Conservation (phyloP, 2,888 invertebrate genomes). For the Hirtodrosophila cameraria region DNA sequence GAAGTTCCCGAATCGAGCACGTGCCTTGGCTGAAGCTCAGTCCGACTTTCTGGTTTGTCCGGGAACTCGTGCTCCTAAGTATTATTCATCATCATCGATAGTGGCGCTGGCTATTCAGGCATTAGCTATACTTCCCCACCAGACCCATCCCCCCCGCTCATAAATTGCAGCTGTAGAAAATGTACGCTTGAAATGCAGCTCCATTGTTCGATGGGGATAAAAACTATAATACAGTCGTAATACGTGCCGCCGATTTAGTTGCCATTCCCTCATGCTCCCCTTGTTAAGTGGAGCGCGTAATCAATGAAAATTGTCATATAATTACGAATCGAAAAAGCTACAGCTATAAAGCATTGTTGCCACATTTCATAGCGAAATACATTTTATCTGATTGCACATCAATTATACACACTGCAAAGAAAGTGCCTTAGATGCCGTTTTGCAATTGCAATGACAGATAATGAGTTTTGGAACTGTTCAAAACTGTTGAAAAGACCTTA, state of each 20-base stretch:
- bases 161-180: slow-evolving; percentile 55
- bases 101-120: slow-evolving; percentile 41
- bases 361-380: slow-evolving; percentile 19
- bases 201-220: slow-evolving; percentile 57
- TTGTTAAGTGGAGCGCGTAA: slow-evolving; percentile 53
- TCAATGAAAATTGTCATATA: slow-evolving; percentile 70
- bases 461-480: background rate
- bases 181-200: slow-evolving; percentile 59
- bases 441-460: background rate
- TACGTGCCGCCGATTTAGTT: slow-evolving; percentile 65
- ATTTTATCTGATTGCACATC: slow-evolving; percentile 4
- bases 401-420: slow-evolving; percentile 22
- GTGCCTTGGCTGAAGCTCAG: slow-evolving; percentile 43
- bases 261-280: slow-evolving; percentile 42
- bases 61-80: slow-evolving; percentile 26
- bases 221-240: slow-evolving; percentile 61
- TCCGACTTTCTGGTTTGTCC: slow-evolving; percentile 26
- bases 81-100: slow-evolving; percentile 66
- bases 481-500: background rate
- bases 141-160: background rate
- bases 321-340: slow-evolving; percentile 46
- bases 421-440: slow-evolving; percentile 29
- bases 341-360: slow-evolving; percentile 35
- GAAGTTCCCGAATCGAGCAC: slow-evolving; percentile 38
- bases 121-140: slow-evolving; percentile 41